Evolutionary conservation across 2,797 vertebrate species (phyloP), one percentile per base, ranked within the genome.

Genomic region (Paguma larvata): DNA sequence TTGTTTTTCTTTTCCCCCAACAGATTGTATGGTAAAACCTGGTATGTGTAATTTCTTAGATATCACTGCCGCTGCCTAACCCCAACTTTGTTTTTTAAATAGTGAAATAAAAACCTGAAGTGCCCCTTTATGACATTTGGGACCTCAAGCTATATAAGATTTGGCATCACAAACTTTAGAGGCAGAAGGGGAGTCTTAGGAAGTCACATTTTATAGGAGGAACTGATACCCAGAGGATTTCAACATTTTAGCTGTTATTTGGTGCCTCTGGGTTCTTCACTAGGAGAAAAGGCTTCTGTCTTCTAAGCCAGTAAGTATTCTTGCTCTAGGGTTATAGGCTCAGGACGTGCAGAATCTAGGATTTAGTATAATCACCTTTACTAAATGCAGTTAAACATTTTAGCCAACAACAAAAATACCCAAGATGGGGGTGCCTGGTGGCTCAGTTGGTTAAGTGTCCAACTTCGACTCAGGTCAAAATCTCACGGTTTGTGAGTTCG

Each of bases 81-180:
- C 32, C 16, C 23, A 70, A 91, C 85, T 92, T 85, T 51, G 27
- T 85, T 80, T 89, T 80, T 68, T 89, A 93, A 85, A 85, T 80
- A 82, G 19, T 70, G 25, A 89, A 90, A 82, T 18, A 93, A 77
- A 96, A n/a, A 80, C 25, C 32, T 32, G 6, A 82, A 90, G 46
- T 90, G 46, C 14, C 15, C 9, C 10, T 63, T 86, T 53, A 34
- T 82, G 67, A 83, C 48, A 67, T 83, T 46, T 63, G 38, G 53
- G 78, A 48, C 38, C 53, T 89, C 44, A 85, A 65, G 44, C 53
- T 73, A 56, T 53, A 63, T n/a, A 70, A 21, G 70, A 59, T 91
- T 77, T 91, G 83, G 44, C 51, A 77, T 90, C 48, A 78, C 30
- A 91, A 67, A 25, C 19, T 63, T 97, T 27, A 53, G 67, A 90